phyloP scores from a whole-genome alignment of 2,797 vertebrate genomes.

The Cossypha niveicapilla region DNA sequence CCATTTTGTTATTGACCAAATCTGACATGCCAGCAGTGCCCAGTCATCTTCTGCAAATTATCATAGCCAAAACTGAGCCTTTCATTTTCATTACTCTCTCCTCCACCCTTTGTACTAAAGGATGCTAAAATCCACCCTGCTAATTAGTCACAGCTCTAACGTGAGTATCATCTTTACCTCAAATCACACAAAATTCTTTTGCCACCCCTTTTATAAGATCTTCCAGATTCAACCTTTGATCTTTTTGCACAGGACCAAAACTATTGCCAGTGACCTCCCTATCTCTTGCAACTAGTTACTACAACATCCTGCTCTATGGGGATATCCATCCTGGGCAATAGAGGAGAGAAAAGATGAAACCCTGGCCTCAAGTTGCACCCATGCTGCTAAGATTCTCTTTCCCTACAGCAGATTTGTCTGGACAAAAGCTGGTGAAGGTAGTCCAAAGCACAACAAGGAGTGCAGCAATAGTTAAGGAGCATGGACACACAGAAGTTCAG shows the following conservation, averaged over 20 bases:
- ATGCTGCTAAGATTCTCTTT: not conserved
- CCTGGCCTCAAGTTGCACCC: not conserved
- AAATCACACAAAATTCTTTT: not conserved
- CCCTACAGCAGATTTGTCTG: not conserved
- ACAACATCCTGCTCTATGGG: not conserved
- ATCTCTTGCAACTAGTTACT: not conserved
- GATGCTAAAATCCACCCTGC: not conserved
- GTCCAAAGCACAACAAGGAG: not conserved
- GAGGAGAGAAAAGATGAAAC: not conserved
- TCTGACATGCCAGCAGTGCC: not conserved
- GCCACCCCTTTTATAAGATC: not conserved
- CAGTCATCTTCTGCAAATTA: not conserved
- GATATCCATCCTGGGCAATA: not conserved
- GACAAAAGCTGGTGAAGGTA: not conserved
- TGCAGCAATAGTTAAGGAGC: not conserved
- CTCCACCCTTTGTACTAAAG: not conserved
- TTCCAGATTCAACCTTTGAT: not conserved
- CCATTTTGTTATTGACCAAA: not conserved
- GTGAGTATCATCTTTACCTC: not conserved
- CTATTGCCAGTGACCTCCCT: not conserved
- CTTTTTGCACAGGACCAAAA: not conserved
- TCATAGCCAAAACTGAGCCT: not conserved
- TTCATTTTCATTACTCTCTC: not conserved
- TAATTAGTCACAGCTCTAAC: not conserved
- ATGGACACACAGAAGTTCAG: fast-evolving